Percentiles rank a stretch among this genome's conserved stretches.
These are phyloP conservation scores for Myodes glareolus DNA, from an alignment of 2,113 vertebrate genomes.

Conservation along the genomic window DNA sequence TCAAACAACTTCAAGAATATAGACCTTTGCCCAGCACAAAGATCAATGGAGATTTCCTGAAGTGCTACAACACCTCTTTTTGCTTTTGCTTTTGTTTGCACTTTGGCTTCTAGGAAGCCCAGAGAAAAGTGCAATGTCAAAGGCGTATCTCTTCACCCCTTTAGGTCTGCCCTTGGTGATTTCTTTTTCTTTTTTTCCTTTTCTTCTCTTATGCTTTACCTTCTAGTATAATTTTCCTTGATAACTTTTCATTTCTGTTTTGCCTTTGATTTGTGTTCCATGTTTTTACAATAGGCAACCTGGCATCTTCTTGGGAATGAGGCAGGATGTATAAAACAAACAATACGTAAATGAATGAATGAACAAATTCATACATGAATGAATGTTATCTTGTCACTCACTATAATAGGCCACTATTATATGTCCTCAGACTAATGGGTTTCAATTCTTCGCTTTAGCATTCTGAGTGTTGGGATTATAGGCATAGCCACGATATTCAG, in stretches of 20 bases:
- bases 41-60: conserved; percentile 25
- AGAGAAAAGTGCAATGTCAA: neutral
- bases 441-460: neutral
- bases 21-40: neutral
- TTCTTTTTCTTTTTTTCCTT: neutral
- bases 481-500: neutral
- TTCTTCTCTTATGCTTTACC: conserved; percentile 20
- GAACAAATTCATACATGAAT: neutral
- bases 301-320: conserved; percentile 54
- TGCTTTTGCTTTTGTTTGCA: conserved; percentile 31
- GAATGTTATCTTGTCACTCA: neutral
- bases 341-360: neutral
- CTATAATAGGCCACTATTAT: neutral
- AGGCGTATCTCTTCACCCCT: neutral
- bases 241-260: conserved; percentile 59
- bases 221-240: conserved; percentile 34
- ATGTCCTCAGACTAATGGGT: neutral
- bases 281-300: conserved; percentile 47
- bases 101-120: conserved; percentile 20
- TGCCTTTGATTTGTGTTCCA: conserved; percentile 34
- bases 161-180: neutral
- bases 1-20: neutral
- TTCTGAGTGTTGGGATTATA: neutral
- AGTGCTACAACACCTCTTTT: neutral
- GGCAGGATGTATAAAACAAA: conserved; percentile 10